Evolutionary conservation across 1,140 invertebrate species (phyloP).

Genomic region (Zeugodacus cucurbitae): DNA sequence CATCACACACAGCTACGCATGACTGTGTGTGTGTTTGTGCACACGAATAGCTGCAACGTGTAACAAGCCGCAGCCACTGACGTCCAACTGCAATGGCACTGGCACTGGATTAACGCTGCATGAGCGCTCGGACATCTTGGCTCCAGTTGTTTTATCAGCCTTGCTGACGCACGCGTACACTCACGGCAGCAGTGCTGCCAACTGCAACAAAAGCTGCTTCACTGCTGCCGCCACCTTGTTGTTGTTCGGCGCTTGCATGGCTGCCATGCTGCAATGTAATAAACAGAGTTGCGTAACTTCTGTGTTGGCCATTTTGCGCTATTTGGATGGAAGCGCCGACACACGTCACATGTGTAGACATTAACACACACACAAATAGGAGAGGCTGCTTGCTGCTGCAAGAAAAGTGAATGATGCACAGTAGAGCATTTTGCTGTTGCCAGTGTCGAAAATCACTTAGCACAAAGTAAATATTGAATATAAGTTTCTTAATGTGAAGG

Average conservation of each 20-base stretch:
- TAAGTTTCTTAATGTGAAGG: too few species aligned
- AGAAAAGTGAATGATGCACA: background rate
- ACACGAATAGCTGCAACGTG: background rate
- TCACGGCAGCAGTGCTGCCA: background rate
- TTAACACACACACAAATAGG: background rate
- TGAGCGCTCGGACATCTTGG: background rate
- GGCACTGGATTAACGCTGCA: background rate
- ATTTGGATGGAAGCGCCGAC: background rate
- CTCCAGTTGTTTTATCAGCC: background rate
- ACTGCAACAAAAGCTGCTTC: too few species aligned
- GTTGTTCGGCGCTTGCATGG: background rate
- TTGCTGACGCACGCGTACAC: background rate
- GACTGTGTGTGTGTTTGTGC: background rate
- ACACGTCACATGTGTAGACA: background rate
- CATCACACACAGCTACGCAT: background rate
- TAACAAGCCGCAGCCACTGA: background rate
- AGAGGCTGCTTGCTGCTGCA: background rate
- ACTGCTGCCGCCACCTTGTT: background rate
- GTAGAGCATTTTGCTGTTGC: background rate
- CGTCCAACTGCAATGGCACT: background rate
- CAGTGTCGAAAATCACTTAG: too few species aligned
- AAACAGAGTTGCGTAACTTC: background rate
- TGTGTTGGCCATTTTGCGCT: background rate
- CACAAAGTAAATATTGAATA: too few species aligned
- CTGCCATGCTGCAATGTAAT: background rate